These are phyloP conservation scores for Onychomys arenicola DNA, from an alignment of 2,797 vertebrate species.

Conservation along the genomic window DNA sequence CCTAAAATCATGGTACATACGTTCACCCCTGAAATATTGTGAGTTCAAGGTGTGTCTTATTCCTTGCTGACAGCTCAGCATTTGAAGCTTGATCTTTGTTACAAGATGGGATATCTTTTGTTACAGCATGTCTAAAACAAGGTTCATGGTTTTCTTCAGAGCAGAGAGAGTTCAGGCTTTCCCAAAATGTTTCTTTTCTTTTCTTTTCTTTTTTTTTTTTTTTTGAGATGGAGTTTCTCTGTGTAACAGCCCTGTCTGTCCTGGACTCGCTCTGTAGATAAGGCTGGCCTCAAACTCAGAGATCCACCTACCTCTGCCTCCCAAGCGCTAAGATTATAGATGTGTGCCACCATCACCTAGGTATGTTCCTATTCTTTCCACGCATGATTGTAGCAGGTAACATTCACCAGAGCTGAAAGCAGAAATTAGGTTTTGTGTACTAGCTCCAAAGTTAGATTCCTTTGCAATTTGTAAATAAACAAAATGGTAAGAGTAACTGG, in stretches of 20 bases:
- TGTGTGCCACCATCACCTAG: no score
- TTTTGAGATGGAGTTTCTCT: no score
- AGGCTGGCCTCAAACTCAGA: no score
- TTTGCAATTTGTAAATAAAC: conserved; percentile 38
- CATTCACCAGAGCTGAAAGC: background rate
- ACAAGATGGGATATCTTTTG: background rate
- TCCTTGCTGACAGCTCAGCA: background rate
- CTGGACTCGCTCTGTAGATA: no score
- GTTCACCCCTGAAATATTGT: background rate
- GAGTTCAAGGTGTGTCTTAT: background rate
- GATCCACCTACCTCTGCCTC: background rate
- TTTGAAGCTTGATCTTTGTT: background rate
- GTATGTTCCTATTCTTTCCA: background rate
- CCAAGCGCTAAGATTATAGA: no score
- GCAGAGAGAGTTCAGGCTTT: background rate
- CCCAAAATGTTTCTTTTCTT: background rate
- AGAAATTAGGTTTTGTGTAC: background rate
- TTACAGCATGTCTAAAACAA: background rate
- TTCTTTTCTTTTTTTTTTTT: no score
- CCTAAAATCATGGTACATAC: no score
- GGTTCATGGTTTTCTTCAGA: background rate
- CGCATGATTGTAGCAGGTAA: background rate
- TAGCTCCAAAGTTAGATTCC: conserved; percentile 11
- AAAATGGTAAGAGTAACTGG: conserved; percentile 49
- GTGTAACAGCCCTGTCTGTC: no score